These are phyloP conservation scores for Calypte anna DNA, from an alignment of 2,113 vertebrate genomes.

Conservation along the genomic window DNA sequence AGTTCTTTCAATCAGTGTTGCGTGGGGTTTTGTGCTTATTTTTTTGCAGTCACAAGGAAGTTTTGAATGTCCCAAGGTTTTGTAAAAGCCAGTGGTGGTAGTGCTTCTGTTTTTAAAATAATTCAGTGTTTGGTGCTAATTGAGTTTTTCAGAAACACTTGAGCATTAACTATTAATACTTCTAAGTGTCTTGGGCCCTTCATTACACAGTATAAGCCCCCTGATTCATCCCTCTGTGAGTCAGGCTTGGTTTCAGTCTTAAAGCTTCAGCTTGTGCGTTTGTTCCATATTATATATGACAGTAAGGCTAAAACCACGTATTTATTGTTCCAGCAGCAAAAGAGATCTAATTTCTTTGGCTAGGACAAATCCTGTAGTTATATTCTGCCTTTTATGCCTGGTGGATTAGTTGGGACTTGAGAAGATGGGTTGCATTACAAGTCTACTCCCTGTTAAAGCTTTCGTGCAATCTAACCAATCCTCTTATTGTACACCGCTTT, in stretches of 20 bases:
- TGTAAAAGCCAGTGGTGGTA: not conserved
- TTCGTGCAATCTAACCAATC: not conserved
- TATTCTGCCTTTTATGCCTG: not conserved
- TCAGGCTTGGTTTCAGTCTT: not conserved
- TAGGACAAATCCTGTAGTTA: not conserved
- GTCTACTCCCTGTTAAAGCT: accelerated
- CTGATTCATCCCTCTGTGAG: not conserved
- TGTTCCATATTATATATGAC: not conserved
- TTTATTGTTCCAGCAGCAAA: not conserved
- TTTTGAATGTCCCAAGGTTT: not conserved
- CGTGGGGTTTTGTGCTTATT: accelerated
- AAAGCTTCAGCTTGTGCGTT: not conserved
- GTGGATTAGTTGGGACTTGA: not conserved
- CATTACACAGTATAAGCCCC: accelerated
- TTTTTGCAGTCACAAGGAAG: not conserved
- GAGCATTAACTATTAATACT: not conserved
- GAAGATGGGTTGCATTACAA: not conserved
- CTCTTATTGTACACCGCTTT: accelerated
- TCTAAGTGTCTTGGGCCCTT: not conserved
- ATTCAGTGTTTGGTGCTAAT: not conserved
- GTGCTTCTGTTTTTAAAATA: not conserved
- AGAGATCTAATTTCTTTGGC: not conserved
- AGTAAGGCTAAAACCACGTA: not conserved
- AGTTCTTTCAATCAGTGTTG: accelerated
- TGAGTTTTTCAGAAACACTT: not conserved